phyloP scores from a whole-genome alignment of 2,113 vertebrate species.

The Protobothrops flavoviridis region DNA sequence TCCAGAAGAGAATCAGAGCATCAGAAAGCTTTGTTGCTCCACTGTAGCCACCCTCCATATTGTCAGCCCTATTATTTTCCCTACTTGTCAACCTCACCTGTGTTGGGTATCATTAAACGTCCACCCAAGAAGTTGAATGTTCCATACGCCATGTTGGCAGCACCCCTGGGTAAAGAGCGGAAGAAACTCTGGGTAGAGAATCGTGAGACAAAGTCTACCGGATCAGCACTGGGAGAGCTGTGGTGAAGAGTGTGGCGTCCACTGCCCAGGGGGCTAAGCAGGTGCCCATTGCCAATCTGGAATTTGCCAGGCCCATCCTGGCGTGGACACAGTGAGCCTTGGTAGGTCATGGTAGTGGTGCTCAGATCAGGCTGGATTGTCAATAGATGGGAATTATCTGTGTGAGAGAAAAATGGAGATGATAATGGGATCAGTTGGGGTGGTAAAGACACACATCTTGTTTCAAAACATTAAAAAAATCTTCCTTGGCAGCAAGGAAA shows the following conservation, averaged over 20 bases:
- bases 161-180: conserved; percentile 88
- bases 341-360: conserved; percentile 93
- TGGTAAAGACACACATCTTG: not conserved
- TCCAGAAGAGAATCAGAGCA: not conserved
- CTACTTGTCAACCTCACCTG: conserved; percentile 71
- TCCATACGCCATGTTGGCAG: conserved; percentile 90
- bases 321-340: conserved; percentile 89
- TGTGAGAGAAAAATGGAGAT: conserved; percentile 48
- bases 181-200: conserved; percentile 92
- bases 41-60: not conserved
- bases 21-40: not conserved
- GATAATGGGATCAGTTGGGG: not conserved
- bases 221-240: conserved; percentile 83
- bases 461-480: not conserved
- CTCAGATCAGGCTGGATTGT: conserved; percentile 99
- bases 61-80: not conserved
- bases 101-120: conserved; percentile 91
- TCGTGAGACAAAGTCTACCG: conserved; percentile 84
- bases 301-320: conserved; percentile 87
- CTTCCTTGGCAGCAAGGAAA: not conserved
- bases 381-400: conserved; percentile 95
- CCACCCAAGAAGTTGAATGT: conserved; percentile 98
- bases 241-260: conserved; percentile 91
- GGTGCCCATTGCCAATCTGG: conserved; percentile 89
- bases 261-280: conserved; percentile 88